phyloP scores from a whole-genome alignment of 2,888 invertebrate genomes.

The Mantis religiosa region DNA sequence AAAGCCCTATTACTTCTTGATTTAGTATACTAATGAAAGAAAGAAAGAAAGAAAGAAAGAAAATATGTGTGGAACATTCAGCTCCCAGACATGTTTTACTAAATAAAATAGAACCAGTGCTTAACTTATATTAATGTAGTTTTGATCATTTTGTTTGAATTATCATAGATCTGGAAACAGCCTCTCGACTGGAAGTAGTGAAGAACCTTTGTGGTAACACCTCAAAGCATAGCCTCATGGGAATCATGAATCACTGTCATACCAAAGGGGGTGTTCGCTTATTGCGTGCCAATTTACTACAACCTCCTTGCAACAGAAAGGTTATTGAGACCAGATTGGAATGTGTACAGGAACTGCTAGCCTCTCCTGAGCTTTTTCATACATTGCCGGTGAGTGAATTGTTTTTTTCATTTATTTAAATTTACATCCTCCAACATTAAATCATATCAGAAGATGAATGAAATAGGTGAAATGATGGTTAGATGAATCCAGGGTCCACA shows the following conservation, averaged over 20 bases:
- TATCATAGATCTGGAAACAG: constrained; percentile 82
- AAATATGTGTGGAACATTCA: too few species aligned
- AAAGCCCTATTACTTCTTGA: not conserved
- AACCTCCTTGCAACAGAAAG: constrained; percentile 66
- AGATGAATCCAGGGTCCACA: too few species aligned
- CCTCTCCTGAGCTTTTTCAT: constrained; percentile 59
- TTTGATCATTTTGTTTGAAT: not conserved
- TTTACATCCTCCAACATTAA: too few species aligned
- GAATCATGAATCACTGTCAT: constrained; percentile 63
- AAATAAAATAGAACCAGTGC: too few species aligned
- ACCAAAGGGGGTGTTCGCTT: constrained; percentile 72
- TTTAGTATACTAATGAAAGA: not conserved
- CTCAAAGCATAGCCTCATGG: constrained; percentile 54
- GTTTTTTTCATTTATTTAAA: too few species aligned
- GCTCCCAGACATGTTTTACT: too few species aligned
- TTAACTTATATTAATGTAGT: not conserved
- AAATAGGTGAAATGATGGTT: too few species aligned
- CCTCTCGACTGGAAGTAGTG: constrained; percentile 70
- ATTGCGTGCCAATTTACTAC: constrained; percentile 74
- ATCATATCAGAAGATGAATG: too few species aligned
- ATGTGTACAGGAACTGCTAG: constrained; percentile 71
- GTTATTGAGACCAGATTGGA: constrained; percentile 67
- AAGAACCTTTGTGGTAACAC: constrained; percentile 46
- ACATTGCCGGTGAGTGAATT: constrained; percentile 55
- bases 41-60: not conserved